A percentile compares a stretch with the other conserved stretches of the same genome.
phyloP scores from a whole-genome alignment of 2,888 invertebrate genomes.

The Arrhopalites spinosus region DNA sequence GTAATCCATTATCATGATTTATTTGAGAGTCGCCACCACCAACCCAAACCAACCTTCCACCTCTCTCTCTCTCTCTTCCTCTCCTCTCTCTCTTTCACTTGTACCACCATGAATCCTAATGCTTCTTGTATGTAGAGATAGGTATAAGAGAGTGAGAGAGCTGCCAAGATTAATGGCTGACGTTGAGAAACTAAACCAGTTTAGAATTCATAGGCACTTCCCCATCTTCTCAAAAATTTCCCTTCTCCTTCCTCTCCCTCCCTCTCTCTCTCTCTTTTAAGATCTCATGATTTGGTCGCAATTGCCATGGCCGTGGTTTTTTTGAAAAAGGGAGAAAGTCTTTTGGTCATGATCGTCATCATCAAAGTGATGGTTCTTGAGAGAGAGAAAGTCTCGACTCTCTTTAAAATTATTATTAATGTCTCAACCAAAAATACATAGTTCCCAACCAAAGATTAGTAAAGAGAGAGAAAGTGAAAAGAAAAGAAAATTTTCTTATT shows the following conservation, averaged over 20 bases:
- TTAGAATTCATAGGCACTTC: background rate
- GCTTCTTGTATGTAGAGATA: background rate
- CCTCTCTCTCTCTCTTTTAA: background rate
- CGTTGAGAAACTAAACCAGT: conserved; percentile 23
- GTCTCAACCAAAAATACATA: background rate
- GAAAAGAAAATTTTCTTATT: too few species aligned
- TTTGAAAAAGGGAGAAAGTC: background rate
- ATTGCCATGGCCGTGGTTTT: too few species aligned
- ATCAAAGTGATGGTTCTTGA: too few species aligned
- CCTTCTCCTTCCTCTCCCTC: background rate
- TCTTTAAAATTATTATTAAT: background rate
- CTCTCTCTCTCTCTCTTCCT: too few species aligned
- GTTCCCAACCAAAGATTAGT: background rate
- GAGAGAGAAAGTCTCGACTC: too few species aligned
- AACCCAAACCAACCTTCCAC: background rate
- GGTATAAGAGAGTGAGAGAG: background rate
- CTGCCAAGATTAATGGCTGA: conserved; percentile 30
- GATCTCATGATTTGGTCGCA: too few species aligned
- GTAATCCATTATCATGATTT: conserved; percentile 6
- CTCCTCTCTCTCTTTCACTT: too few species aligned
- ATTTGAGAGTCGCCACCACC: background rate
- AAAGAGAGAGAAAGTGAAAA: background rate
- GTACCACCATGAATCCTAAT: too few species aligned
- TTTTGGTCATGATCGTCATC: background rate
- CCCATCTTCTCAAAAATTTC: conserved; percentile 4